These are phyloP conservation scores for Excalfactoria chinensis DNA, from an alignment of 2,113 vertebrate genomes.

Conservation along the genomic window DNA sequence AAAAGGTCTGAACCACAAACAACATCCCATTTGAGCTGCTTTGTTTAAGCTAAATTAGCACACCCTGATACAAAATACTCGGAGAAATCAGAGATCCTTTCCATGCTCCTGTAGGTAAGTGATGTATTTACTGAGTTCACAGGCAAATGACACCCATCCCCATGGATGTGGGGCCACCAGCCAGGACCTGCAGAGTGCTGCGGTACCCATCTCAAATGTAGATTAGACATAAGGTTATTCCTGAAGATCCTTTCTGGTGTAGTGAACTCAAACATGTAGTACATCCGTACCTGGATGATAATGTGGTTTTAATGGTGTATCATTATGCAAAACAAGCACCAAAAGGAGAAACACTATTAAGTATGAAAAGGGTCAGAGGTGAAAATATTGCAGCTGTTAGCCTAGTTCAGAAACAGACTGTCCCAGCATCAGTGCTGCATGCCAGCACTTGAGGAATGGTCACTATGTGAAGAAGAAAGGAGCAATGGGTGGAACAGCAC, in stretches of 20 bases:
- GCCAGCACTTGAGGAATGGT: background rate
- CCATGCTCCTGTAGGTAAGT: rapidly evolving
- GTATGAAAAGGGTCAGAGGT: background rate
- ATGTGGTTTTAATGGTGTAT: background rate
- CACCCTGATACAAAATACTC: background rate
- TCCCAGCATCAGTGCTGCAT: rapidly evolving
- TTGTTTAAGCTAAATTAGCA: background rate
- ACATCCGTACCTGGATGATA: too few relatives aligned
- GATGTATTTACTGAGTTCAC: background rate
- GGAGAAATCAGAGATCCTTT: background rate
- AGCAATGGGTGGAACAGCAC: background rate
- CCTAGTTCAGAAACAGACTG: rapidly evolving
- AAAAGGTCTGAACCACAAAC: background rate
- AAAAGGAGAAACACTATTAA: background rate
- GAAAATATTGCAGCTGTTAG: background rate
- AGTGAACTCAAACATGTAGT: background rate
- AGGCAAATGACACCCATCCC: background rate
- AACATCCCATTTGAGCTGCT: background rate
- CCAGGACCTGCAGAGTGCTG: too few relatives aligned
- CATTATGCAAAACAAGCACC: background rate
- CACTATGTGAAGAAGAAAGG: background rate
- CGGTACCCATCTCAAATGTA: background rate
- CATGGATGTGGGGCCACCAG: too few relatives aligned
- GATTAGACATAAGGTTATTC: background rate
- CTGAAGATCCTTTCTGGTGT: background rate